These are phyloP conservation scores for Ptychochromis oligacanthus DNA, from an alignment of 2,113 vertebrate genomes.

Conservation along the genomic window DNA sequence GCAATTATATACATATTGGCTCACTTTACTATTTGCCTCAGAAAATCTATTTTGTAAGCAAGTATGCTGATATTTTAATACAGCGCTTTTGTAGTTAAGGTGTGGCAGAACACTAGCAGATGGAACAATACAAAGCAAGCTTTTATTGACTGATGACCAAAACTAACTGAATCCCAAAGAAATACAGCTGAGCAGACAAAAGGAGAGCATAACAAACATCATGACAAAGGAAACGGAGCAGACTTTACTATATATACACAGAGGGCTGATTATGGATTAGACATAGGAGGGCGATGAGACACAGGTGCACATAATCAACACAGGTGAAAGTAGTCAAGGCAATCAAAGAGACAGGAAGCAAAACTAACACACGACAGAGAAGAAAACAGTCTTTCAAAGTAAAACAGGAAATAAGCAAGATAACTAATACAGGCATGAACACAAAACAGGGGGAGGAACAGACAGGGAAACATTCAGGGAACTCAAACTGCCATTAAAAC, in stretches of 20 bases:
- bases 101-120: background rate
- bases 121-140: background rate
- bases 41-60: no score
- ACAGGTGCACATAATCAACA: background rate
- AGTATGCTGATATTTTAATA: no score
- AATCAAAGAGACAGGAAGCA: background rate
- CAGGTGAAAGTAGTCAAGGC: background rate
- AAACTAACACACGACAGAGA: background rate
- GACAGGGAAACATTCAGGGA: background rate
- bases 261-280: background rate
- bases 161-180: background rate
- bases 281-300: background rate
- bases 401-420: background rate
- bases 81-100: no score
- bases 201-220: background rate
- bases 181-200: background rate
- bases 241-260: background rate
- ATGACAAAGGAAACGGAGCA: background rate
- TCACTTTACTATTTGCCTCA: no score
- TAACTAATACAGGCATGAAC: accelerated
- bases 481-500: background rate
- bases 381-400: background rate
- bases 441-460: background rate
- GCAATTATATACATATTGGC: no score
- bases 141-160: background rate